phyloP scores from a whole-genome alignment of 2,113 vertebrate genomes.

The Alosa alosa region DNA sequence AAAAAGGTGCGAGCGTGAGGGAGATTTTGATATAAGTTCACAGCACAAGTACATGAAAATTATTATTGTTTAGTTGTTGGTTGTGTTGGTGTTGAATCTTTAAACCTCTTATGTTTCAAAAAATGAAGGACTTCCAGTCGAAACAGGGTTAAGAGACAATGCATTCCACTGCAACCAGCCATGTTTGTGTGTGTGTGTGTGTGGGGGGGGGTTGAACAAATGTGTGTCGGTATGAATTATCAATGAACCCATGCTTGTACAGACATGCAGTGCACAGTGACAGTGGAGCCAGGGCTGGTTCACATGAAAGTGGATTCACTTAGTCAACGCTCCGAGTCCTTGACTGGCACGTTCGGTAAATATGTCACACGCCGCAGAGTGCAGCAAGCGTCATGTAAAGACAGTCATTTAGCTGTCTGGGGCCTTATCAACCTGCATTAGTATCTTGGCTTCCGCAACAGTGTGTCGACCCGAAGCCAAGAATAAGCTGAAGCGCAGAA shows the following conservation, averaged over 20 bases:
- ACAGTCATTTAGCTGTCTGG: background rate
- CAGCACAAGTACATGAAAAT: background rate
- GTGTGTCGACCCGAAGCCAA: background rate
- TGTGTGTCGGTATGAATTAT: slow-evolving; percentile 5
- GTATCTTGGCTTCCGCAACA: background rate
- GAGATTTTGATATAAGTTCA: slow-evolving; percentile 1
- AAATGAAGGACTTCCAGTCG: background rate
- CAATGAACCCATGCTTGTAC: background rate
- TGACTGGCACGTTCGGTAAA: background rate
- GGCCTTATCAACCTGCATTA: background rate
- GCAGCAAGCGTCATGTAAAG: background rate
- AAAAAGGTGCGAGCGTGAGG: background rate
- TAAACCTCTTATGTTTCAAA: background rate
- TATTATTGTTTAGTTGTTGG: background rate
- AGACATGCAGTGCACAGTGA: background rate
- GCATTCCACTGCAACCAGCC: background rate
- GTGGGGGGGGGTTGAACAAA: background rate
- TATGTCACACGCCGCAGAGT: background rate
- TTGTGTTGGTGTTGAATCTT: background rate
- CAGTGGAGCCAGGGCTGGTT: background rate
- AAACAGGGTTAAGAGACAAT: background rate
- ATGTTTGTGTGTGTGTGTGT: background rate
- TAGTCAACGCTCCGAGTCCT: background rate
- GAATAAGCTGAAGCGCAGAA: background rate
- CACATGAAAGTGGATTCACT: background rate